These are phyloP conservation scores for Myiagra hebetior DNA, from an alignment of 2,113 vertebrate species.

Conservation along the genomic window DNA sequence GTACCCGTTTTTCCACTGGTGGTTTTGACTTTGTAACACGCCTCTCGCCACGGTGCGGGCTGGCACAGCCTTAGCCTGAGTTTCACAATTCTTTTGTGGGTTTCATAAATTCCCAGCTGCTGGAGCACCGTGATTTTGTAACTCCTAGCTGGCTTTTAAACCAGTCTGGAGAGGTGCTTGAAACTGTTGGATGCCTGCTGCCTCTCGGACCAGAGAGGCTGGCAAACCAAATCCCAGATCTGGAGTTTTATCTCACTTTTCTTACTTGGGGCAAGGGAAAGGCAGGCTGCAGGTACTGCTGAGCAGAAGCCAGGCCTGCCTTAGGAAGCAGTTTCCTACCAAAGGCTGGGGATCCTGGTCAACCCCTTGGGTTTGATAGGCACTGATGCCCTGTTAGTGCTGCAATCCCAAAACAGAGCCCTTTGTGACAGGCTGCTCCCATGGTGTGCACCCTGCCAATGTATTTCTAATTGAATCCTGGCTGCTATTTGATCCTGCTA, in stretches of 20 bases:
- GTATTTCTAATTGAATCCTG: background rate
- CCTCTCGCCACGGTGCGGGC: fast-evolving
- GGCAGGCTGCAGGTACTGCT: background rate
- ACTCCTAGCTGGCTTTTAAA: background rate
- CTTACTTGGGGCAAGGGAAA: background rate
- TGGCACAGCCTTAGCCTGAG: background rate
- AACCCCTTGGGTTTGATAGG: background rate
- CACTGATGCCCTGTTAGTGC: background rate
- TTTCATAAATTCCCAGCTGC: constrained; percentile 18
- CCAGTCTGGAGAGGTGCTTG: background rate
- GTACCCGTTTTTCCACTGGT: background rate
- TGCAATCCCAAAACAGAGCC: background rate
- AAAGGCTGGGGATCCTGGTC: background rate
- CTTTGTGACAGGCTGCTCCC: fast-evolving
- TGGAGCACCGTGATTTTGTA: constrained; percentile 5
- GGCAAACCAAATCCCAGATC: background rate
- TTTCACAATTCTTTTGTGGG: constrained; percentile 10
- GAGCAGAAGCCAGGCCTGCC: background rate
- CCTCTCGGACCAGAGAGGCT: background rate
- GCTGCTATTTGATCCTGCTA: background rate
- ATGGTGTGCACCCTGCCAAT: background rate
- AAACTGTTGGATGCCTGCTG: background rate
- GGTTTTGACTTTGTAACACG: background rate
- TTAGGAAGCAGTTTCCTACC: background rate
- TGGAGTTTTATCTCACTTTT: background rate